Percentiles rank a stretch among this genome's conserved stretches.
Conservation (phyloP, 1,140 invertebrate genomes). For the Homalodisca vitripennis region DNA sequence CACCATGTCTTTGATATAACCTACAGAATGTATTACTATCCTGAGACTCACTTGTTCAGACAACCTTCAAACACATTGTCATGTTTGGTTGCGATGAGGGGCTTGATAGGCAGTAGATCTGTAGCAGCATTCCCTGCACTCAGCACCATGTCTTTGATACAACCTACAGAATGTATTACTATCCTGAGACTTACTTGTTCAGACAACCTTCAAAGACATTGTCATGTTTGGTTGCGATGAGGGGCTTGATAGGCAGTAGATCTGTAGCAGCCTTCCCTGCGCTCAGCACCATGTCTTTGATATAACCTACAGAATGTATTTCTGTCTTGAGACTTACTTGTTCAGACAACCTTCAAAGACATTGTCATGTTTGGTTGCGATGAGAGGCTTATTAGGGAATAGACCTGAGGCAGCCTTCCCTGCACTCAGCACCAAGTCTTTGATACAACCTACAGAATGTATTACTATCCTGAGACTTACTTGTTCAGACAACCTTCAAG, state of each 20-base stretch:
- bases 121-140: slow-evolving; percentile 80
- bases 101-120: slow-evolving; percentile 72
- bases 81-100: slow-evolving; percentile 79
- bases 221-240: slow-evolving; percentile 81
- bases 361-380: slow-evolving; percentile 82
- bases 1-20: slow-evolving; percentile 83
- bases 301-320: slow-evolving; percentile 92
- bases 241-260: slow-evolving; percentile 71
- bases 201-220: slow-evolving; percentile 83
- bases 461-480: slow-evolving; percentile 47
- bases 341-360: slow-evolving; percentile 81
- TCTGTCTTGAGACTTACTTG: slow-evolving; percentile 55
- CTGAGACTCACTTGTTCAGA: slow-evolving; percentile 63
- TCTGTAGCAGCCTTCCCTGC: slow-evolving; percentile 80
- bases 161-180: slow-evolving; percentile 90
- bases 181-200: slow-evolving; percentile 62
- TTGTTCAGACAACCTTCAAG: slow-evolving; percentile 81
- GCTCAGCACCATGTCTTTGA: slow-evolving; percentile 78
- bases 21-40: too few relatives aligned
- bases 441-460: slow-evolving; percentile 91
- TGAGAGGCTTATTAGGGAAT: slow-evolving; percentile 72
- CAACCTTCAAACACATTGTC: slow-evolving; percentile 85
- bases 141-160: slow-evolving; percentile 80
- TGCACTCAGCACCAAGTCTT: slow-evolving; percentile 77
- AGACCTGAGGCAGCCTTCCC: slow-evolving; percentile 80